phyloP scores from a whole-genome alignment of 2,888 invertebrate genomes.

The Meandrusa payeni region DNA sequence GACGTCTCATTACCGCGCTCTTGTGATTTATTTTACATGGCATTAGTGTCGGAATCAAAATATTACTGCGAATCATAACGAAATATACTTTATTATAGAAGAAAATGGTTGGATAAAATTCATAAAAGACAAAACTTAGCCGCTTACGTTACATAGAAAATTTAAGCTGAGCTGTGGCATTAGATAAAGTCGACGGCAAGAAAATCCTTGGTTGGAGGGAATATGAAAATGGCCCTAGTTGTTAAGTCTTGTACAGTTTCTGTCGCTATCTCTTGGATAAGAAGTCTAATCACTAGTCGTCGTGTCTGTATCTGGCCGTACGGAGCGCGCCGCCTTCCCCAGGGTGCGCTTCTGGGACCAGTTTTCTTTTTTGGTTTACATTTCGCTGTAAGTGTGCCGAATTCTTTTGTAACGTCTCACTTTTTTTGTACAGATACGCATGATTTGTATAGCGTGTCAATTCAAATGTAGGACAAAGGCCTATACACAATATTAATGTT shows the following conservation, averaged over 20 bases:
- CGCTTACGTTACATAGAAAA: conserved; percentile 65
- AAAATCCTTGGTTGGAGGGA: conserved; percentile 75
- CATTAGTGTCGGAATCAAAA: conserved; percentile 24
- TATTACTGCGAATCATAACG: conserved; percentile 1
- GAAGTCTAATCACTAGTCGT: conserved; percentile 80
- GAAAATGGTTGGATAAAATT: conserved; percentile 42
- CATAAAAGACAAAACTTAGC: conserved; percentile 57
- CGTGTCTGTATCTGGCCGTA: conserved; percentile 76
- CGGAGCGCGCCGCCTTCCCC: conserved; percentile 69
- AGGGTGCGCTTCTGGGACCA: conserved; percentile 77
- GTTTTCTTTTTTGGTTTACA: conserved; percentile 78
- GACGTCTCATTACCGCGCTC: conserved; percentile 67
- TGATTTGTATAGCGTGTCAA: conserved; percentile 56
- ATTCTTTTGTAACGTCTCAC: conserved; percentile 72
- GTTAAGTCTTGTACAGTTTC: conserved; percentile 81
- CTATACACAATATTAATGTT: background rate
- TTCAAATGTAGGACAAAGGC: background rate
- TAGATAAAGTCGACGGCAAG: conserved; percentile 75
- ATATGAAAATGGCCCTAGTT: conserved; percentile 80
- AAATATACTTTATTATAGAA: conserved; percentile 20
- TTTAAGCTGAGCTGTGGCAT: conserved; percentile 65
- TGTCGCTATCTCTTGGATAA: conserved; percentile 79
- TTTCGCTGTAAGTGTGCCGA: conserved; percentile 78
- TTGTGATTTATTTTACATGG: conserved; percentile 44
- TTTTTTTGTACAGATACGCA: conserved; percentile 65